These are phyloP conservation scores for Trachelus iudaicus DNA, from an alignment of 2,888 invertebrate genomes.

Conservation along the genomic window DNA sequence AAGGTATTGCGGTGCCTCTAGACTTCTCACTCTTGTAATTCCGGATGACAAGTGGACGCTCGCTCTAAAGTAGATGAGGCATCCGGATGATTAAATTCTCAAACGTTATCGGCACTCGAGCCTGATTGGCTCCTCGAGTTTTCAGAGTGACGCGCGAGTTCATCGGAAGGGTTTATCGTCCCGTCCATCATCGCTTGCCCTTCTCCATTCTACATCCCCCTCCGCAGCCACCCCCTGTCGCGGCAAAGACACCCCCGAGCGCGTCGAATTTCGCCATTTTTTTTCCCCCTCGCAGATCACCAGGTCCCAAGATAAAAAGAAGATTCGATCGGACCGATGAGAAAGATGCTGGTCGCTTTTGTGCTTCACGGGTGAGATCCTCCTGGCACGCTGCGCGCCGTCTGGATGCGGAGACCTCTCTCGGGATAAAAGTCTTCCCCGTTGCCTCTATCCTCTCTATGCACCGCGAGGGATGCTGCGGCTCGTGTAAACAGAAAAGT, in stretches of 20 bases:
- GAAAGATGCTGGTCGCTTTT: background rate
- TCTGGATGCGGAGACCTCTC: background rate
- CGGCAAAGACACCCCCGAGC: background rate
- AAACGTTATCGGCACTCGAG: background rate
- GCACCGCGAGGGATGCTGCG: background rate
- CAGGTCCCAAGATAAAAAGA: background rate
- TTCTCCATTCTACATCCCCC: background rate
- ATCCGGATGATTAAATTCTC: background rate
- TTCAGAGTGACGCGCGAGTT: background rate
- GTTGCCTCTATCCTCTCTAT: background rate
- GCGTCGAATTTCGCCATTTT: background rate
- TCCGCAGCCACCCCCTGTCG: too few relatives aligned
- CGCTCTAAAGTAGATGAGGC: background rate
- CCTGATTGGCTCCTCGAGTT: background rate
- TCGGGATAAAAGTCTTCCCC: background rate
- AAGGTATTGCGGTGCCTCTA: background rate
- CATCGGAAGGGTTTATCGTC: background rate
- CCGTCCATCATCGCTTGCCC: background rate
- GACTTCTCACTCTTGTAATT: background rate
- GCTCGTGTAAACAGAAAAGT: slow-evolving; percentile 31
- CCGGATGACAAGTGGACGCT: background rate
- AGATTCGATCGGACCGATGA: background rate
- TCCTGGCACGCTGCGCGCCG: background rate
- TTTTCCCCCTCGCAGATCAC: background rate
- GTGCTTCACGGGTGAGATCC: background rate